Conservation (phyloP, 2,113 vertebrate genomes). For the Rissa tridactyla region DNA sequence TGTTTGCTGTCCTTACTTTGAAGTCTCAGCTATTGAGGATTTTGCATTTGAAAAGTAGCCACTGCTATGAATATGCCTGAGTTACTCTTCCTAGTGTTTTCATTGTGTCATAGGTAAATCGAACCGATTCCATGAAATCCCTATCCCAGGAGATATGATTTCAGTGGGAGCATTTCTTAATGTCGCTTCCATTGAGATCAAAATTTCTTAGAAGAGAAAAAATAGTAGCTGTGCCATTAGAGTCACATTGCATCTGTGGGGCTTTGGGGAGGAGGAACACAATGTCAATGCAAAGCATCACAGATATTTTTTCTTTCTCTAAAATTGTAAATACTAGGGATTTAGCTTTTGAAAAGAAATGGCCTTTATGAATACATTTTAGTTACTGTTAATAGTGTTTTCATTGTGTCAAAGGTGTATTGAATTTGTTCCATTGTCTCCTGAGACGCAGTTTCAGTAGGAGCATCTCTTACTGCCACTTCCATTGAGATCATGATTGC, state of each 20-base stretch:
- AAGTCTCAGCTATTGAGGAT: background rate
- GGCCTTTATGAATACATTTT: background rate
- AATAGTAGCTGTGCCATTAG: background rate
- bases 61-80: background rate
- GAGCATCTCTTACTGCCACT: constrained; percentile 31
- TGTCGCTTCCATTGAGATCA: background rate
- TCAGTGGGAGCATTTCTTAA: background rate
- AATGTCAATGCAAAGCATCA: background rate
- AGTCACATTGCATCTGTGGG: background rate
- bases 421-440: constrained; percentile 3
- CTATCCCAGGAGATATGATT: background rate
- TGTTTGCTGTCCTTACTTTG: background rate
- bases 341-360: background rate
- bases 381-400: constrained; percentile 31
- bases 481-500: constrained; percentile 3
- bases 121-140: background rate
- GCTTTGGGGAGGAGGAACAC: background rate
- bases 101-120: background rate
- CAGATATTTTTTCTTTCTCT: background rate
- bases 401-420: constrained; percentile 33
- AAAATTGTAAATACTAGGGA: background rate
- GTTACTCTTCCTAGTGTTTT: background rate
- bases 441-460: constrained; percentile 11
- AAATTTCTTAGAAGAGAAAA: background rate
- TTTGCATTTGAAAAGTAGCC: background rate